phyloP scores from a whole-genome alignment of 2,888 invertebrate species.

The Pyrrhosoma nymphula region DNA sequence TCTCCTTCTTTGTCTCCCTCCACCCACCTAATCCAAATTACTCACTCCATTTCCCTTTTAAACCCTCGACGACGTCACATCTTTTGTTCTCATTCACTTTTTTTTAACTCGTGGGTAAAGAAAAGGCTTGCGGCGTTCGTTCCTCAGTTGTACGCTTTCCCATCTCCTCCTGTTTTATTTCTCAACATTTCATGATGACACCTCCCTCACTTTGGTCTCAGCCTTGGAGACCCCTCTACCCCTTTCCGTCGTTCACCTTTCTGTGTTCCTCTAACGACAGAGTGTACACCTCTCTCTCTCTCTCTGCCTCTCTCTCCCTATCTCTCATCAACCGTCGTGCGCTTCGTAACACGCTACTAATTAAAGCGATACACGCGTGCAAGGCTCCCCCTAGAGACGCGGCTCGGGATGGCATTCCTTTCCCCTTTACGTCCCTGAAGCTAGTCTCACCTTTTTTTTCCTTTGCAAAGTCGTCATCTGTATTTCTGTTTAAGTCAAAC shows the following conservation, averaged over 20 bases:
- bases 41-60: neutral
- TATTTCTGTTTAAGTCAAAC: neutral
- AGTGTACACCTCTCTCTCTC: neutral
- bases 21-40: neutral
- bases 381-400: neutral
- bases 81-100: neutral
- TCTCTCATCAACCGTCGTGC: neutral
- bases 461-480: too few relatives aligned
- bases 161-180: neutral
- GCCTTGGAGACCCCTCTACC: neutral
- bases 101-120: neutral
- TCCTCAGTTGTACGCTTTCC: neutral
- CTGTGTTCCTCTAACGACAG: neutral
- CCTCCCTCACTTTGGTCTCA: neutral
- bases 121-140: neutral
- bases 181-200: neutral
- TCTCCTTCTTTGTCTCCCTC: neutral
- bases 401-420: neutral
- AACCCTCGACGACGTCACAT: neutral
- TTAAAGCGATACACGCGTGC: neutral
- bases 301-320: neutral
- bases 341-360: neutral
- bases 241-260: neutral
- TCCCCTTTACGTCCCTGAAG: neutral
- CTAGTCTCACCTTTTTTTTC: too few relatives aligned